These are phyloP conservation scores for Pristionchus arcanus DNA, from an alignment of 2,888 invertebrate genomes.

Conservation along the genomic window DNA sequence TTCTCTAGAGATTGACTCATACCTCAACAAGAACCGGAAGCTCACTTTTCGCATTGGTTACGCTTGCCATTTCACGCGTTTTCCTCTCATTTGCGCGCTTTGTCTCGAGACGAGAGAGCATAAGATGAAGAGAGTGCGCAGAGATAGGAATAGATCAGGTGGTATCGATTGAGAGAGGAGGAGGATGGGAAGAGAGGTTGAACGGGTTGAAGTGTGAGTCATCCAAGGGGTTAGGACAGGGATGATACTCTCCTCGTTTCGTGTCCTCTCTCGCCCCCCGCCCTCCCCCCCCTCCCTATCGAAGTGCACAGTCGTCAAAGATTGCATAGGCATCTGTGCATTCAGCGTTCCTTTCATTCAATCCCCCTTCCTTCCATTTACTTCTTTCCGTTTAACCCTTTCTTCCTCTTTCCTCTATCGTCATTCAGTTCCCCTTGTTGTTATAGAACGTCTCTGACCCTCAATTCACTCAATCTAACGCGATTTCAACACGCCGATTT, in stretches of 20 bases:
- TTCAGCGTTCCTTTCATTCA: neutral
- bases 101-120: neutral
- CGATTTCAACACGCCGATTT: neutral
- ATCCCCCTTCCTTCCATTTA: neutral
- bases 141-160: constrained; percentile 9
- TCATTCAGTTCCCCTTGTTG: neutral
- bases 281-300: no score
- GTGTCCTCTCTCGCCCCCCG: neutral
- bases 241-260: neutral
- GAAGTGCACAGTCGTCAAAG: neutral
- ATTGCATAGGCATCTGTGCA: neutral
- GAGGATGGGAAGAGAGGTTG: neutral
- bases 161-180: neutral
- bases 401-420: constrained; percentile 9
- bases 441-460: constrained; percentile 1
- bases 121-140: neutral
- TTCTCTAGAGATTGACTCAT: constrained; percentile 7
- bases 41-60: neutral
- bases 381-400: neutral
- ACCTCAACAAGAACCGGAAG: constrained; percentile 1
- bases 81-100: neutral
- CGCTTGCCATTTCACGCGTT: neutral
- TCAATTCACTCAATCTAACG: neutral
- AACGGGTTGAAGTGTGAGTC: constrained; percentile 15
- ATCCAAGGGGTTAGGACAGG: neutral